Evolutionary conservation across 2,113 vertebrate species (phyloP).

Genomic region (Guaruba guarouba): DNA sequence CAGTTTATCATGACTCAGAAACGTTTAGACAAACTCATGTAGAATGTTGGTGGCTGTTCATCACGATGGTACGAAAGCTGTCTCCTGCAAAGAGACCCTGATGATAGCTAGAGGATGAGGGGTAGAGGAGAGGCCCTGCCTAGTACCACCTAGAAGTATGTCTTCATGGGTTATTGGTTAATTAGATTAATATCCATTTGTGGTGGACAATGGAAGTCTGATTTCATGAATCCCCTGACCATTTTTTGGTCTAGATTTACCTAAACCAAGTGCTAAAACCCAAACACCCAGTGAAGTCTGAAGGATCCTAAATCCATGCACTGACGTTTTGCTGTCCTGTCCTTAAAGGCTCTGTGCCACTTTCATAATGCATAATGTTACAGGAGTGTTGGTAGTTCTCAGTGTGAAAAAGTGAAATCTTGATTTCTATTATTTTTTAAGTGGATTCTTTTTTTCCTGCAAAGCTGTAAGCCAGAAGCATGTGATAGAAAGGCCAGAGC

Average conservation of each 20-base stretch:
- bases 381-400: neutral
- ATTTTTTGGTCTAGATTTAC: neutral
- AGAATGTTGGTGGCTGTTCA: neutral
- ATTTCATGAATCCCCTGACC: neutral
- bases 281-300: neutral
- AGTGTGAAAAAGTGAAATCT: neutral
- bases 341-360: neutral
- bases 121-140: neutral
- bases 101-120: neutral
- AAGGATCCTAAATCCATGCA: neutral
- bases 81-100: neutral
- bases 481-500: slow-evolving; percentile 8
- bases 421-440: slow-evolving; percentile 50
- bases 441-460: neutral
- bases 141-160: neutral
- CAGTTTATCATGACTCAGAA: neutral
- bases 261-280: neutral
- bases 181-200: neutral
- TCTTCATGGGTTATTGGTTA: neutral
- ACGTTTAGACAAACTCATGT: neutral
- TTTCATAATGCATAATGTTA: neutral
- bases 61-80: neutral
- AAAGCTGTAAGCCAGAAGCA: neutral
- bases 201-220: neutral
- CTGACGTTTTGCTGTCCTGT: neutral